Conservation (phyloP, 2,113 vertebrate genomes). For the Crotalus viridis region DNA sequence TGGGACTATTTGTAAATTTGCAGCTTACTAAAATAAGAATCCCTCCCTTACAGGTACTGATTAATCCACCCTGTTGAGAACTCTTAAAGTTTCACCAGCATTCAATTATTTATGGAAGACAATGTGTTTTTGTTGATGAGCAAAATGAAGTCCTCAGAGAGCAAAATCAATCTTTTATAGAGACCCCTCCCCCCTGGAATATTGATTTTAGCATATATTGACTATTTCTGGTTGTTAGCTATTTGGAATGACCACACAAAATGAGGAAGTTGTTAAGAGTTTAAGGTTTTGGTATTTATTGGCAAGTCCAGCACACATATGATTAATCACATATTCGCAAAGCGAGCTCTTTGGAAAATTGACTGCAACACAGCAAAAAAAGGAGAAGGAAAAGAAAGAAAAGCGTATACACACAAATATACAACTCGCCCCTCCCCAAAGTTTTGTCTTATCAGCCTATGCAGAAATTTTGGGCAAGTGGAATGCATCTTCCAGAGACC, state of each 20-base stretch:
- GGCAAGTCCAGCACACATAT: conserved; percentile 77
- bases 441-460: conserved; percentile 71
- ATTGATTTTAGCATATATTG: conserved; percentile 80
- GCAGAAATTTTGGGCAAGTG: conserved; percentile 76
- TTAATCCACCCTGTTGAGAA: conserved; percentile 53
- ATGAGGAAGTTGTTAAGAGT: conserved; percentile 78
- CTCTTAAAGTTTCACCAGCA: conserved; percentile 58
- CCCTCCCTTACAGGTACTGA: conserved; percentile 40
- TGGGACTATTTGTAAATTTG: conserved; percentile 43
- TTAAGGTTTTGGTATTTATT: conserved; percentile 81
- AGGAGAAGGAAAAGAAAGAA: not conserved
- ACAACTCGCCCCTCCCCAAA: conserved; percentile 33
- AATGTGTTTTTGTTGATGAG: conserved; percentile 87
- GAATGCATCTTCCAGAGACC: conserved; percentile 73
- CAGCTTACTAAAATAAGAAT: conserved; percentile 19
- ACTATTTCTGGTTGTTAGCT: conserved; percentile 82
- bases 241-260: conserved; percentile 77
- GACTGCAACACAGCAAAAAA: conserved; percentile 75
- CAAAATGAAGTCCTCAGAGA: conserved; percentile 82
- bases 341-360: conserved; percentile 75
- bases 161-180: conserved; percentile 82
- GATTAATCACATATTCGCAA: conserved; percentile 88
- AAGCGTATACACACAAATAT: not conserved
- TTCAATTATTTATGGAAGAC: conserved; percentile 84
- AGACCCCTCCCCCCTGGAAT: conserved; percentile 70